phyloP scores from a whole-genome alignment of 2,113 vertebrate genomes.

The Cettia cetti region DNA sequence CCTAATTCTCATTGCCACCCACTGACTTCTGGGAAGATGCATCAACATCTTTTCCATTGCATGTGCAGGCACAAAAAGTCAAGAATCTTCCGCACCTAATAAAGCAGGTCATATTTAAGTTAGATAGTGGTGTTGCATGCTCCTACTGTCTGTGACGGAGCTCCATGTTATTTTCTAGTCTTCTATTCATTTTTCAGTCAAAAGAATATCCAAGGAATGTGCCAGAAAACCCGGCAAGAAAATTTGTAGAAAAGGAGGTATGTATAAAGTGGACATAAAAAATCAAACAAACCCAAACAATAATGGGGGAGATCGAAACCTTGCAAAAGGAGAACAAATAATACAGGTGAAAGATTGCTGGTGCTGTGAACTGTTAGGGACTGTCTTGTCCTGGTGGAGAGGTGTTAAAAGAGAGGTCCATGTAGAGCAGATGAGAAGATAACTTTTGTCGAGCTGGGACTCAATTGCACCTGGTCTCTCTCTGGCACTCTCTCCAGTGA shows the following conservation, averaged over 20 bases:
- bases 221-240: conserved; percentile 99
- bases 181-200: conserved; percentile 99
- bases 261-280: conserved; percentile 84
- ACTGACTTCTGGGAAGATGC: conserved; percentile 83
- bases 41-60: conserved; percentile 87
- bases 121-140: conserved; percentile 90
- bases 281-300: background rate
- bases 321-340: conserved; percentile 53
- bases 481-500: conserved; percentile 59
- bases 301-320: conserved; percentile 19
- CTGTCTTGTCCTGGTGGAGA: conserved; percentile 38
- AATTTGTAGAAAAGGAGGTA: conserved; percentile 99
- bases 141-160: conserved; percentile 91
- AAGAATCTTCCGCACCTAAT: conserved; percentile 77
- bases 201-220: conserved; percentile 99
- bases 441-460: conserved; percentile 15
- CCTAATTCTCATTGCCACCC: conserved; percentile 74
- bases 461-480: conserved; percentile 69
- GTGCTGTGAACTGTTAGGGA: conserved; percentile 64
- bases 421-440: conserved; percentile 62
- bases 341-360: conserved; percentile 42
- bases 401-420: conserved; percentile 6
- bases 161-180: conserved; percentile 99
- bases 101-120: conserved; percentile 74
- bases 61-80: conserved; percentile 84